Evolutionary conservation across 1,140 invertebrate species (phyloP), one percentile per base, ranked within the genome.

Genomic region (Habropoda laboriosa): DNA sequence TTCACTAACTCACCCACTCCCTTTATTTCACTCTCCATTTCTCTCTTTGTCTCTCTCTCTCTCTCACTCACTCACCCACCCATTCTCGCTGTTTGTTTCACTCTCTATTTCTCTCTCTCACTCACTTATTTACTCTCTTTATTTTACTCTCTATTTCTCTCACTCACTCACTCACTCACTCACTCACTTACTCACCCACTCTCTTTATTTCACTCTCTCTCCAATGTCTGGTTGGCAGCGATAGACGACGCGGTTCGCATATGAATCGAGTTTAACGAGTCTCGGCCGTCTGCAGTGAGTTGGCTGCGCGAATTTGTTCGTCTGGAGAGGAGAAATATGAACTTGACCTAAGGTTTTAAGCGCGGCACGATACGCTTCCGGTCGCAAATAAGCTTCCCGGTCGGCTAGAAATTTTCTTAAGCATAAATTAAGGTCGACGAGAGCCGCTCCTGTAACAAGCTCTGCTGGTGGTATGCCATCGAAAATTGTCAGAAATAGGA

Each of bases 211-310:
- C 10, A 38, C 30, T 35, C 1, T 21, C 10, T 21, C n/a, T 60
- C 38, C 40, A 2, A 8, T 42, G 13, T 38, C n/a, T 45, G 6
- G 35, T 57, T 4, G n/a, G n/a, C 18, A n/a, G 4, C 51, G 51
- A 76, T 76, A 51, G 35, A 13, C 49, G 47, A 57, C 63, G 27
- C 47, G 49, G 21, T 38, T 76, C 74, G 74, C 74, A 58, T 76
- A 67, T 76, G 74, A 76, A 76, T 76, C 49, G 74, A 30, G 40
- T 40, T 57, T 76, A 76, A 76, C 74, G 51, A 76, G 63, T 12
- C 70, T 32, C 47, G 24, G 35, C 10, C 51, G 32, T 16, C 18
- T 40, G 53, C 58, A 71, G 55, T 38, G 38, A 35, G n/a, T n/a
- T 24, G 16, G 21, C 8, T 13, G 8, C 13, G 21, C 32, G 30